These are phyloP conservation scores for Listrodromus nycthemerus DNA, from an alignment of 2,888 invertebrate species.

Conservation along the genomic window DNA sequence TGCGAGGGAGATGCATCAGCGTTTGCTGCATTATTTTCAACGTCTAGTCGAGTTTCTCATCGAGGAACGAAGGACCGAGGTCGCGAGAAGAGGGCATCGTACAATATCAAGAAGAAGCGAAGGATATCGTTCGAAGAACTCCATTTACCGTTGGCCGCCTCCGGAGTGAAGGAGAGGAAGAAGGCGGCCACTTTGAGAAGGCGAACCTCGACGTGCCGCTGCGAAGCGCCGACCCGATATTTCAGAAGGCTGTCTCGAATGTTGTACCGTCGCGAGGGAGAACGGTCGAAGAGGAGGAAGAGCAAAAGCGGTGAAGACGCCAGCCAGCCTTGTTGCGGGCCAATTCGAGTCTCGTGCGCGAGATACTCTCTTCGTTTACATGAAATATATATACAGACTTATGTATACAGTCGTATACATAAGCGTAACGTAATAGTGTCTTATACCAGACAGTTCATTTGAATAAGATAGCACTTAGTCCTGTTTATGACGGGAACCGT, in stretches of 20 bases:
- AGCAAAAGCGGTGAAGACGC: conserved; percentile 59
- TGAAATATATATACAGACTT: conserved; percentile 14
- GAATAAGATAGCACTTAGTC: conserved; percentile 83
- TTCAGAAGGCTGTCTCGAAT: conserved; percentile 72
- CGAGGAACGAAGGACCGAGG: conserved; percentile 32
- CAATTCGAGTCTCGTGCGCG: conserved; percentile 52
- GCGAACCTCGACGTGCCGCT: conserved; percentile 59
- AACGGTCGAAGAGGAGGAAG: conserved; percentile 24
- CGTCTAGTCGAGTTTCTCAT: conserved; percentile 62
- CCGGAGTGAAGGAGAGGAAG: conserved; percentile 60
- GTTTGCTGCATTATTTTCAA: conserved; percentile 63
- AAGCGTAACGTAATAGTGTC: conserved; percentile 32
- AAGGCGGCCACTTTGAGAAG: conserved; percentile 61
- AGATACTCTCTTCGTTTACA: conserved; percentile 38
- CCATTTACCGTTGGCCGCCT: conserved; percentile 19
- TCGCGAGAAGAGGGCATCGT: not conserved
- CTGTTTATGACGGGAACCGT: conserved; percentile 81
- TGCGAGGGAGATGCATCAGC: conserved; percentile 51
- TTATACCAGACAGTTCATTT: conserved; percentile 76
- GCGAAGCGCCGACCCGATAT: conserved; percentile 66
- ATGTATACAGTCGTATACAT: conserved; percentile 25
- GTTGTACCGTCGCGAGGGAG: conserved; percentile 26
- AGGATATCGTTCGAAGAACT: conserved; percentile 45
- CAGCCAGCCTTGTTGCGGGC: conserved; percentile 49
- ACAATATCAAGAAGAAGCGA: not conserved